Evolutionary conservation across 2,888 invertebrate species (phyloP), one percentile per base, ranked within the genome.

Genomic region (Thymelicus sylvestris): DNA sequence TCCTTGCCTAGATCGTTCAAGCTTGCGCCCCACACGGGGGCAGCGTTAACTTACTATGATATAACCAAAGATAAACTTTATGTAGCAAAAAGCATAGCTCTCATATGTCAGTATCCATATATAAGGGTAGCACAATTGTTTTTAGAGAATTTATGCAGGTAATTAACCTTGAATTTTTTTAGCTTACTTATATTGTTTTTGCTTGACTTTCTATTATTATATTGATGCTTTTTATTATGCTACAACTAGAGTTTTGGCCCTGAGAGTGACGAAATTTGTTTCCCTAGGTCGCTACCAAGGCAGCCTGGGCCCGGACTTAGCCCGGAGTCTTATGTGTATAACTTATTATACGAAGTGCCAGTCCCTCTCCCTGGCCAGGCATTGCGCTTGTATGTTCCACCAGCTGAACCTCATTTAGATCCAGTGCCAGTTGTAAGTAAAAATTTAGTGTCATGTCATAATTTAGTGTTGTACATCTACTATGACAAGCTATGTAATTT

Each of bases 251-350:
- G 4, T 3, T 55, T 15, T 10, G 8, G 8, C 24, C 13, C 38
- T 24, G 31, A 60, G 0, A 13, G 13, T 41, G 15, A 61, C 10
- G 7, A 7, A 31, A 7, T 57, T 39, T 71, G 24, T 50, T 47
- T 61, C 88, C 89, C 71, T 77, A 96, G 97, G 89, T 97, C 97
- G 93, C 95, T 97, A 88, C 97, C 97, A 77, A 95, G 96, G 81
- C 96, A 96, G 85, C 96, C 97, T 12, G 96, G 96, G 12, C 95
- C 96, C 66, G 95, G 96, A 61, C 94, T 97, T 39, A 97, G 98
- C 79, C 94, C 99, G 71, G 99, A 99, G 92, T 97, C 98, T 73
- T 98, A 98, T 92, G 97, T 99, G 10, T 99, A 98, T 91, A 99
- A 99, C 93, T 95, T 99, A 77, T 95, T 99, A 66, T 98, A 98